phyloP scores from a whole-genome alignment of 2,797 vertebrate species.

The Eidolon dupreanum region DNA sequence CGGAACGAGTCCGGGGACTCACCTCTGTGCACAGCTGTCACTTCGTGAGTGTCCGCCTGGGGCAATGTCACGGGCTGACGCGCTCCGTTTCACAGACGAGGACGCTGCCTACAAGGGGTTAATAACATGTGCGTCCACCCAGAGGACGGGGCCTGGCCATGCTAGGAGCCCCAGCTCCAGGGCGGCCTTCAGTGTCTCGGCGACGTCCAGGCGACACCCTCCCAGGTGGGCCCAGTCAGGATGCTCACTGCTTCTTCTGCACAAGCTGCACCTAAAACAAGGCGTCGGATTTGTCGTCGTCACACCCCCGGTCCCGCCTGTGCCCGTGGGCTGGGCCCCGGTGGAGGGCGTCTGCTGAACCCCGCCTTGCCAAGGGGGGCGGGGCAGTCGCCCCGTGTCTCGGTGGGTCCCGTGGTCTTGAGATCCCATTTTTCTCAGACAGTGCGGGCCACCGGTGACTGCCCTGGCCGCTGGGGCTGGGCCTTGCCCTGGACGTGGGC shows the following conservation, averaged over 20 bases:
- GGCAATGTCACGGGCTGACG: accelerated
- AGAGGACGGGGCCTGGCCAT: neutral
- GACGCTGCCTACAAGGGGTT: neutral
- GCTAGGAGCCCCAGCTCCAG: neutral
- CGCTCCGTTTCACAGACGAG: neutral
- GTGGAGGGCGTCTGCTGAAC: neutral
- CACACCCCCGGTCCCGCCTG: neutral
- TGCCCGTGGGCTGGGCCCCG: neutral
- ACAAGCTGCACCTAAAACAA: neutral
- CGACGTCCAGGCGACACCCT: neutral
- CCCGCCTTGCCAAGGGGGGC: too few relatives aligned
- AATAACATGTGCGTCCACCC: neutral
- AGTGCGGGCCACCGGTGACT: neutral
- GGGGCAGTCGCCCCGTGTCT: too few relatives aligned
- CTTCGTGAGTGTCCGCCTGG: neutral
- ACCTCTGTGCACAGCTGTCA: neutral
- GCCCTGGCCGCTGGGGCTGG: neutral
- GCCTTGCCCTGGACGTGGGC: too few relatives aligned
- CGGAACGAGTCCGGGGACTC: accelerated
- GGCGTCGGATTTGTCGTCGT: neutral
- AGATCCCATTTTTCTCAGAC: neutral
- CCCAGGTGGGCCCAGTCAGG: accelerated
- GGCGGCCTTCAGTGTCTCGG: neutral
- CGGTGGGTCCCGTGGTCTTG: neutral
- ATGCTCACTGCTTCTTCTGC: neutral